These are phyloP conservation scores for Scaptomyza hsui DNA, from an alignment of 1,140 invertebrate species.

Conservation along the genomic window DNA sequence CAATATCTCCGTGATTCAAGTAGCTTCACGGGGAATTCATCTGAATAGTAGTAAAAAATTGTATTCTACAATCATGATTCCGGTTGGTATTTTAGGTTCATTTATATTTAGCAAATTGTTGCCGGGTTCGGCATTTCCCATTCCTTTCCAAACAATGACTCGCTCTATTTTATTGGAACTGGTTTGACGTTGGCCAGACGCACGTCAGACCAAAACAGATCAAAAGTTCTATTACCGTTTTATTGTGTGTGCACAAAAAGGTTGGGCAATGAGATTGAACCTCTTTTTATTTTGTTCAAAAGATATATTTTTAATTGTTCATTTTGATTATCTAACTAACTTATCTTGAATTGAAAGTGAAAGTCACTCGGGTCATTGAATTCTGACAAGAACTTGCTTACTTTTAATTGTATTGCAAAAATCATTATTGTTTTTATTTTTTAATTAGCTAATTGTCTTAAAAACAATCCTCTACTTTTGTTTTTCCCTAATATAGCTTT, in stretches of 20 bases:
- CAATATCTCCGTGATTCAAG: slow-evolving; percentile 18
- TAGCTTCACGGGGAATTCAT: slow-evolving; percentile 18
- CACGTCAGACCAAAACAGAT: slow-evolving; percentile 56
- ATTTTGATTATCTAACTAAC: slow-evolving; percentile 44
- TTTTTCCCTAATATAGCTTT: too few species aligned
- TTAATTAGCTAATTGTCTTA: background rate
- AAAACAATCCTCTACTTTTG: background rate
- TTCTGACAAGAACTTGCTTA: slow-evolving; percentile 26
- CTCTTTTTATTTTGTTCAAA: slow-evolving; percentile 19
- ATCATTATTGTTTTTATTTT: background rate
- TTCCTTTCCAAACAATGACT: slow-evolving; percentile 52
- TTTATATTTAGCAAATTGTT: slow-evolving; percentile 34
- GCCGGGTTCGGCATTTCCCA: slow-evolving; percentile 56
- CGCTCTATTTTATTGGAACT: slow-evolving; percentile 44
- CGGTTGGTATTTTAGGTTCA: slow-evolving; percentile 42
- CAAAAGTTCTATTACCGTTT: slow-evolving; percentile 50
- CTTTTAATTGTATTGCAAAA: background rate
- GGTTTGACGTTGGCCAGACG: slow-evolving; percentile 67
- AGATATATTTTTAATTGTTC: slow-evolving; percentile 58
- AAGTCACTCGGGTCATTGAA: slow-evolving; percentile 59
- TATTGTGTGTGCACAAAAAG: slow-evolving; percentile 40
- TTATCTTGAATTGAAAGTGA: slow-evolving; percentile 55
- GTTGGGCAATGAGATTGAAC: slow-evolving; percentile 46
- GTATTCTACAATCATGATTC: slow-evolving; percentile 38
- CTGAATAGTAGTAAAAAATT: background rate